These are phyloP conservation scores for Genyomyrus donnyi DNA, from an alignment of 2,113 vertebrate genomes.

Conservation along the genomic window DNA sequence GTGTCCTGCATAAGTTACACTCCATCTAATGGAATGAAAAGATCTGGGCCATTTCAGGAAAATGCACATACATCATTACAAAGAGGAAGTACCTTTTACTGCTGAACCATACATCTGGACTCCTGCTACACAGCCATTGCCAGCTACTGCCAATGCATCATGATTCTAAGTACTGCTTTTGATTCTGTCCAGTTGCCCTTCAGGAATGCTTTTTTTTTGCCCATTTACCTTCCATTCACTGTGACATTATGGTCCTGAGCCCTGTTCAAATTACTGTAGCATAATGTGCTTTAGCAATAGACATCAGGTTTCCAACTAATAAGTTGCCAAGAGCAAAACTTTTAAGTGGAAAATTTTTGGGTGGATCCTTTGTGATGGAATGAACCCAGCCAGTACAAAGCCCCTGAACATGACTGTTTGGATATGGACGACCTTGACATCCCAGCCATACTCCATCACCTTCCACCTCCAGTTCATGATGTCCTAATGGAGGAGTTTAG, in stretches of 20 bases:
- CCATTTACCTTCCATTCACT: not conserved
- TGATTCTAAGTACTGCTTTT: not conserved
- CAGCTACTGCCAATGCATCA: constrained; percentile 7
- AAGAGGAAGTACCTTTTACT: constrained; percentile 2
- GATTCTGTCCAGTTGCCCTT: constrained; percentile 7
- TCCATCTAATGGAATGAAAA: constrained; percentile 8
- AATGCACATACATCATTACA: constrained; percentile 9
- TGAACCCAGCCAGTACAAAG: not conserved
- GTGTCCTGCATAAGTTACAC: not conserved
- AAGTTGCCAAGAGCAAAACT: not conserved
- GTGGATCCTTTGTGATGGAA: not conserved
- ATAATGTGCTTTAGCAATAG: not conserved
- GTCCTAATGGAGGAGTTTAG: not conserved
- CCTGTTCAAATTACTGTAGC: not conserved
- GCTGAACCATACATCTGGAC: not conserved
- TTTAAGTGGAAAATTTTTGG: not conserved
- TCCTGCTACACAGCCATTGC: not conserved
- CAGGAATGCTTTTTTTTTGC: not conserved
- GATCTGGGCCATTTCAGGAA: constrained; percentile 7
- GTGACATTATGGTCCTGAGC: not conserved
- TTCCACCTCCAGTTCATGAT: not conserved
- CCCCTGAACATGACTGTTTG: not conserved
- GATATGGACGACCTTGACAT: not conserved
- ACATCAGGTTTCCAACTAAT: not conserved
- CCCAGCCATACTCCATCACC: not conserved